These are phyloP conservation scores for Calidris pugnax DNA, from an alignment of 2,113 vertebrate species.

Conservation along the genomic window DNA sequence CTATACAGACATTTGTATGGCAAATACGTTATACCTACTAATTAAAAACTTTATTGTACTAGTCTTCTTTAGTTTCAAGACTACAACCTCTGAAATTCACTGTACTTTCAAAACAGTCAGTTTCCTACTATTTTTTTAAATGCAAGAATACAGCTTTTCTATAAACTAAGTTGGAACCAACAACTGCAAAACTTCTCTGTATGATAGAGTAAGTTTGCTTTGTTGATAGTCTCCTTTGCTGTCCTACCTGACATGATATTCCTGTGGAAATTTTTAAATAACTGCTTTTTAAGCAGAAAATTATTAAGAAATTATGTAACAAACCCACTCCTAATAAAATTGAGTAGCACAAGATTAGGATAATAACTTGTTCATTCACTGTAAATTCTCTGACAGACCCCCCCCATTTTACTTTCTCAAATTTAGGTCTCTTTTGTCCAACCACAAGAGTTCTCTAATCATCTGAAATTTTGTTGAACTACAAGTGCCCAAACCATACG, in stretches of 20 bases:
- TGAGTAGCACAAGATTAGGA: not conserved
- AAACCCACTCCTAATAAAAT: not conserved
- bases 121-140: not conserved
- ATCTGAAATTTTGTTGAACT: not conserved
- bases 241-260: not conserved
- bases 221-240: not conserved
- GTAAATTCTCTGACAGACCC: not conserved
- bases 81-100: not conserved
- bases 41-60: not conserved
- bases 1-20: not conserved
- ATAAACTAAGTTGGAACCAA: not conserved
- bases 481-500: not conserved
- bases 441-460: not conserved
- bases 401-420: not conserved
- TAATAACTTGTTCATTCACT: not conserved
- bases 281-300: not conserved
- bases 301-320: not conserved
- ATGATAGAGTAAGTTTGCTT: accelerated
- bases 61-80: not conserved
- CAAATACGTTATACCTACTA: not conserved
- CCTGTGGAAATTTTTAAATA: not conserved
- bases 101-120: not conserved
- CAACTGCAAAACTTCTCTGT: not conserved
- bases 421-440: not conserved
- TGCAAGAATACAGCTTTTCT: not conserved